Percentiles rank a stretch among this genome's conserved stretches.
Evolutionary conservation across 2,888 invertebrate species (phyloP).

Genomic region (Operophtera brumata): DNA sequence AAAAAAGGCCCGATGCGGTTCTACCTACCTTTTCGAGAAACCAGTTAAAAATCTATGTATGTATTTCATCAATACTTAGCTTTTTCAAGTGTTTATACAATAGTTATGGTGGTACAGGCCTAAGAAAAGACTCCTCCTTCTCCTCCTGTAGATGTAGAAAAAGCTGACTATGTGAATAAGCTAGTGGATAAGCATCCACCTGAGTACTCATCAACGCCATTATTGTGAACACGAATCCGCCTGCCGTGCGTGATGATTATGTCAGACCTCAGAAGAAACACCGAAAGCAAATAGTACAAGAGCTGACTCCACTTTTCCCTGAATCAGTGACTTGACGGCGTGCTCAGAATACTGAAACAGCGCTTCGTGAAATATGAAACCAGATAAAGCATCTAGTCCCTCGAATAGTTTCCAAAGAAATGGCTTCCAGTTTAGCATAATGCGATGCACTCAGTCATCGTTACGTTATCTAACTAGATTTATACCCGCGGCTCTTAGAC

Average conservation of each 20-base stretch:
- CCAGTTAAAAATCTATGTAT: too few species aligned
- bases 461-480: slow-evolving; percentile 64
- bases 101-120: too few species aligned
- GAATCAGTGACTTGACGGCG: slow-evolving; percentile 36
- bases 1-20: too few species aligned
- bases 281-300: slow-evolving; percentile 20
- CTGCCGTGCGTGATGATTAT: too few species aligned
- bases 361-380: slow-evolving; percentile 59
- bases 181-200: too few species aligned
- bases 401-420: slow-evolving; percentile 68
- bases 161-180: too few species aligned
- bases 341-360: slow-evolving; percentile 42
- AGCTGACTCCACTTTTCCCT: slow-evolving; percentile 28
- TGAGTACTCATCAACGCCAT: too few species aligned
- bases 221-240: too few species aligned
- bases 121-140: too few species aligned
- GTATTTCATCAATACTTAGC: not conserved
- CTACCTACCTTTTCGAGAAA: too few species aligned
- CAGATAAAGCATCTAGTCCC: slow-evolving; percentile 57
- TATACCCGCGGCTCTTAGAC: slow-evolving; percentile 50
- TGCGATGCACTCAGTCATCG: slow-evolving; percentile 66
- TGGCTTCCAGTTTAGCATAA: slow-evolving; percentile 62
- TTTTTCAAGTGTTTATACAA: slow-evolving; percentile 1
- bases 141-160: too few species aligned
- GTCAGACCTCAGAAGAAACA: too few species aligned